Conservation (phyloP, 2,797 vertebrate species). For the Psittacula derbiana region DNA sequence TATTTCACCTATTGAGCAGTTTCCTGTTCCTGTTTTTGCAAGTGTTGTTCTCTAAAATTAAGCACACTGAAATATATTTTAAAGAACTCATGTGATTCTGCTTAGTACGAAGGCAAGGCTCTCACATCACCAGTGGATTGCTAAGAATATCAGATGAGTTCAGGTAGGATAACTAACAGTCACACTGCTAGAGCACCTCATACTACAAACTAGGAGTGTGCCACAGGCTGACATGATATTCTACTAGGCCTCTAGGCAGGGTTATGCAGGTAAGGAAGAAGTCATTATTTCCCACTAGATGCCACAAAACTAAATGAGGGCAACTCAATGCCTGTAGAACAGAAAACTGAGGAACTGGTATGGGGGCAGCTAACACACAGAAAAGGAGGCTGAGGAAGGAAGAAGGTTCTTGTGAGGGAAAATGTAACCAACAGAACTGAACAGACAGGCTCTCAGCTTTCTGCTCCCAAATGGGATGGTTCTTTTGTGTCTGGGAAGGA, state of each 20-base stretch:
- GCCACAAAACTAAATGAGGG: neutral
- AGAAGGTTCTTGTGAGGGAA: neutral
- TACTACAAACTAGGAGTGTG: neutral
- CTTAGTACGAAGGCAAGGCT: neutral
- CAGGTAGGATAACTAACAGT: neutral
- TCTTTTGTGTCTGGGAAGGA: neutral
- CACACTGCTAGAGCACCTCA: neutral
- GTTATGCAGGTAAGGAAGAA: neutral
- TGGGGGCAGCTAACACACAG: neutral
- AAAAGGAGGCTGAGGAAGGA: neutral
- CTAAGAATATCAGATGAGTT: neutral
- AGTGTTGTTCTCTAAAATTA: neutral
- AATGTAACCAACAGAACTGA: neutral
- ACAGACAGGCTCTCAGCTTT: neutral
- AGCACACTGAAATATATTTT: neutral
- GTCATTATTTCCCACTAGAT: neutral
- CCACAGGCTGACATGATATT: rapidly evolving
- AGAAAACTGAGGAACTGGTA: neutral
- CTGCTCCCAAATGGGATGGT: neutral
- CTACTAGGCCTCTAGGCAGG: neutral
- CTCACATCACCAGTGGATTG: neutral
- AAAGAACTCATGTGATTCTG: neutral
- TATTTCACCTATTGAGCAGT: neutral
- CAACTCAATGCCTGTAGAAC: neutral
- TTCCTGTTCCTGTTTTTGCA: neutral